A percentile compares a stretch with the other conserved stretches of the same genome.
phyloP scores from a whole-genome alignment of 2,888 invertebrate species.

The Nephrocerus scutellatus region DNA sequence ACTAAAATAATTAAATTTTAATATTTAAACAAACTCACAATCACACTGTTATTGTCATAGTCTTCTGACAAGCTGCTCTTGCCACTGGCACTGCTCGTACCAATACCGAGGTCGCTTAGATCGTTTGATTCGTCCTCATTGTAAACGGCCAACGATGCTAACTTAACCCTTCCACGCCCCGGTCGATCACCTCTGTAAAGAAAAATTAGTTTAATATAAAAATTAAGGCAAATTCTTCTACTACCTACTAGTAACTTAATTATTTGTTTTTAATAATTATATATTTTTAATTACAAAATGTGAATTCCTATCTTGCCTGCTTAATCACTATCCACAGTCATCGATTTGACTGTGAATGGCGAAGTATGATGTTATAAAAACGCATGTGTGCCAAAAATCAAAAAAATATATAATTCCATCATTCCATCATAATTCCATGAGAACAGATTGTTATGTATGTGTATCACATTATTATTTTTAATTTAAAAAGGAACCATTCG shows the following conservation, averaged over 20 bases:
- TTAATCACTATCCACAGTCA: too few relatives aligned
- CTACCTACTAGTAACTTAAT: too few relatives aligned
- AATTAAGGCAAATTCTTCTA: too few relatives aligned
- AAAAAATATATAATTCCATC: too few relatives aligned
- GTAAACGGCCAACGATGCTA: slow-evolving; percentile 61
- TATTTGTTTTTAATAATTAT: neutral
- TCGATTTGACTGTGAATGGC: too few relatives aligned
- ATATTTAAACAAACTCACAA: too few relatives aligned
- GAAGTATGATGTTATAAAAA: neutral
- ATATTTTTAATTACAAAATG: neutral
- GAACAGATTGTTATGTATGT: too few relatives aligned
- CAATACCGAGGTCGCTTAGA: slow-evolving; percentile 75
- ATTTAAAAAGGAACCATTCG: neutral
- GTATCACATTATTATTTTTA: neutral
- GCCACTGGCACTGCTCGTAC: slow-evolving; percentile 55
- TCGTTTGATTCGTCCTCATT: slow-evolving; percentile 77
- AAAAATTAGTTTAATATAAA: neutral
- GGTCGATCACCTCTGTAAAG: slow-evolving; percentile 43
- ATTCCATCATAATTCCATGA: too few relatives aligned
- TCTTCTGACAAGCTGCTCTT: slow-evolving; percentile 61
- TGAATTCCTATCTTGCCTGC: neutral
- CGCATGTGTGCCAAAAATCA: neutral
- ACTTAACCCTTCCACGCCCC: slow-evolving; percentile 54
- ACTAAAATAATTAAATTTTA: too few relatives aligned
- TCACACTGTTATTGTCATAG: slow-evolving; percentile 58